phyloP scores from a whole-genome alignment of 2,888 invertebrate species.

The Apomyelois bistriatella region DNA sequence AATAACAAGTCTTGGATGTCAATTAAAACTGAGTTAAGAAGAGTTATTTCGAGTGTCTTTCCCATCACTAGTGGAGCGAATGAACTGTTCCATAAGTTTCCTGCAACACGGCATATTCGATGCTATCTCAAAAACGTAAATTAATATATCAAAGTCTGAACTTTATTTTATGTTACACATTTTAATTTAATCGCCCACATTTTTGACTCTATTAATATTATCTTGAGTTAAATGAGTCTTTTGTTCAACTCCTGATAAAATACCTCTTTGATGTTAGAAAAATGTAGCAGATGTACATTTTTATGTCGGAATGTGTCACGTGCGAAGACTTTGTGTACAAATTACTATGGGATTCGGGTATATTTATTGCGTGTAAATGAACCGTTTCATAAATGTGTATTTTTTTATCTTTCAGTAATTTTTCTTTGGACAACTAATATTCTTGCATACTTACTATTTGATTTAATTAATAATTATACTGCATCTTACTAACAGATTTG shows the following conservation, averaged over 20 bases:
- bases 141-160: constrained; percentile 61
- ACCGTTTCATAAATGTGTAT: constrained; percentile 22
- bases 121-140: constrained; percentile 60
- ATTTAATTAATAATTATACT: too few species aligned
- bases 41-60: neutral
- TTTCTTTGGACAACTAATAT: too few species aligned
- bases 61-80: constrained; percentile 46
- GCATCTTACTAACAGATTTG: too few species aligned
- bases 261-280: constrained; percentile 26
- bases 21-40: neutral
- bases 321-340: constrained; percentile 27
- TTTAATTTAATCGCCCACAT: constrained; percentile 35
- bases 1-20: too few species aligned
- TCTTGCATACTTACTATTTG: too few species aligned
- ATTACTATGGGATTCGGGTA: constrained; percentile 25
- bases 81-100: constrained; percentile 43
- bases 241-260: constrained; percentile 63
- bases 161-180: constrained; percentile 26
- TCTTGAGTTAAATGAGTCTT: constrained; percentile 63
- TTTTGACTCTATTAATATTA: constrained; percentile 67
- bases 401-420: neutral
- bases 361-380: constrained; percentile 41
- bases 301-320: constrained; percentile 24
- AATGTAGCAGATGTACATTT: constrained; percentile 16
- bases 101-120: constrained; percentile 46